A percentile compares a stretch with the other conserved stretches of the same genome.
Conservation (phyloP, 2,888 invertebrate species). For the Sycophila texana region DNA sequence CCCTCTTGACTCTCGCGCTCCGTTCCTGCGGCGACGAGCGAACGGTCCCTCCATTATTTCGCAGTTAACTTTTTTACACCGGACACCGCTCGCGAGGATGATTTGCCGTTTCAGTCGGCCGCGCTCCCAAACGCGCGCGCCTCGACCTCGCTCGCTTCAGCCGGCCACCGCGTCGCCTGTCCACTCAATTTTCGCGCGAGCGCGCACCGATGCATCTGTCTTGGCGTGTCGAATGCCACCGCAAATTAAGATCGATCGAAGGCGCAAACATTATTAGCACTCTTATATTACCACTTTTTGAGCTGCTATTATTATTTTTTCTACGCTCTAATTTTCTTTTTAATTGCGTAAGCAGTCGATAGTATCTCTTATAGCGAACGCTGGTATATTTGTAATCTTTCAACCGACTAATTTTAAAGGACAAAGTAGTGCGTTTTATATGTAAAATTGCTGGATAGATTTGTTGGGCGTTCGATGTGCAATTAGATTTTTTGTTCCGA, state of each 20-base stretch:
- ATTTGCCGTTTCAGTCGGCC: constrained; percentile 66
- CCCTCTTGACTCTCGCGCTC: not conserved
- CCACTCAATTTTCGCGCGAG: constrained; percentile 55
- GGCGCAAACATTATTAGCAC: constrained; percentile 5
- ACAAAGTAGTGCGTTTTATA: not conserved
- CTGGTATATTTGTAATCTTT: not conserved
- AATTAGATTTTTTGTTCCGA: too few relatives aligned
- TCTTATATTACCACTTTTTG: not conserved
- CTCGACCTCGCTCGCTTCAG: not conserved
- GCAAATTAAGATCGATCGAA: constrained; percentile 46
- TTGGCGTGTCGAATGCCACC: constrained; percentile 49
- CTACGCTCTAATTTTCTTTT: too few relatives aligned
- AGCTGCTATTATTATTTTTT: not conserved
- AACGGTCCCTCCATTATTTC: constrained; percentile 68
- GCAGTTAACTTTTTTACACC: constrained; percentile 66
- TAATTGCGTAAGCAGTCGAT: constrained; percentile 27
- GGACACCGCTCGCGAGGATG: constrained; percentile 62
- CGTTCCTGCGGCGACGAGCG: constrained; percentile 21
- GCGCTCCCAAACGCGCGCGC: constrained; percentile 13
- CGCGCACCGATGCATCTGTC: constrained; percentile 42
- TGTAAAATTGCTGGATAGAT: not conserved
- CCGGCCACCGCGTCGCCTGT: not conserved
- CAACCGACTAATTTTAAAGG: not conserved
- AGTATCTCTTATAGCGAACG: constrained; percentile 4
- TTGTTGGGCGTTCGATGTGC: not conserved